Evolutionary conservation across 2,888 invertebrate species (phyloP).

Genomic region (Morpho deidamia): DNA sequence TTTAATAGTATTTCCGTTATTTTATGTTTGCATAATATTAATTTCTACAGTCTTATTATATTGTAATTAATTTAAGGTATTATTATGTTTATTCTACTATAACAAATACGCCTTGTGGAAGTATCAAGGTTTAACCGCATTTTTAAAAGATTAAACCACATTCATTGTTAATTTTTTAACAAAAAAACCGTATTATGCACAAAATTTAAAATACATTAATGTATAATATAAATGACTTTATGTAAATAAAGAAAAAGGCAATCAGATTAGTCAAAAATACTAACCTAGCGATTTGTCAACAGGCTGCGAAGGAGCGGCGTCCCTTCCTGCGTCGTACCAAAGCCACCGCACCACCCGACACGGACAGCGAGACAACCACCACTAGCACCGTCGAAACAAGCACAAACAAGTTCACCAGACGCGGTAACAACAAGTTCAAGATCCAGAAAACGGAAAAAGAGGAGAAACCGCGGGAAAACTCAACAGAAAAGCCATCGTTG

Average conservation of each 20-base stretch:
- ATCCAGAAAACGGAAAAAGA: conserved; percentile 35
- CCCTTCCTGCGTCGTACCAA: conserved; percentile 65
- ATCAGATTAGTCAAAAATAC: conserved; percentile 21
- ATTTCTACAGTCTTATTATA: background rate
- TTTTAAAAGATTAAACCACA: too few species aligned
- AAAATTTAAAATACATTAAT: too few species aligned
- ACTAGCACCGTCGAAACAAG: conserved; percentile 36
- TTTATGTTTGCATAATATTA: background rate
- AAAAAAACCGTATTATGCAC: too few species aligned
- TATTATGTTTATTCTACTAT: too few species aligned
- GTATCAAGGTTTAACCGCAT: too few species aligned
- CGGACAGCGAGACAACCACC: conserved; percentile 36
- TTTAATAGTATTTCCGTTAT: too few species aligned
- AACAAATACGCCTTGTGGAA: too few species aligned
- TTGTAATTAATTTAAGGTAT: too few species aligned
- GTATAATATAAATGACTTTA: too few species aligned
- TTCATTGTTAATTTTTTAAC: too few species aligned
- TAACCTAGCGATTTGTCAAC: conserved; percentile 41
- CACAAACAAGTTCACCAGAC: conserved; percentile 47
- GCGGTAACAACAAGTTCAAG: conserved; percentile 44
- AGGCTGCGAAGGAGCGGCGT: conserved; percentile 48
- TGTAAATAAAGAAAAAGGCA: too few species aligned
- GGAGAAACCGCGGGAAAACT: conserved; percentile 40
- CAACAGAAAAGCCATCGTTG: conserved; percentile 51
- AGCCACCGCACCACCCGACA: conserved; percentile 52